These are phyloP conservation scores for Microvelia longipes DNA, from an alignment of 1,140 invertebrate genomes.

Conservation along the genomic window DNA sequence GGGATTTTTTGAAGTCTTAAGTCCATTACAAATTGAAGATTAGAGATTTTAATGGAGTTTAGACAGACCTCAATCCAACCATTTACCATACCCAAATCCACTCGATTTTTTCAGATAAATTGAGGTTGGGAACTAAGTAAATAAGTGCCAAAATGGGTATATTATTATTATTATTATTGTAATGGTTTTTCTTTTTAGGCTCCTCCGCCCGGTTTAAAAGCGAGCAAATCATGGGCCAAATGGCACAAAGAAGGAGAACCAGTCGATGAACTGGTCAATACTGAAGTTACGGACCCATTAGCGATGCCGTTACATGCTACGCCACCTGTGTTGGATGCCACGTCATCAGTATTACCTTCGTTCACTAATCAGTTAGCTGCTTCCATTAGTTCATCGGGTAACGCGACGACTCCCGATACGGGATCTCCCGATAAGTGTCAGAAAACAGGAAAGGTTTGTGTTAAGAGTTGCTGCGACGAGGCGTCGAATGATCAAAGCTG, in stretches of 20 bases:
- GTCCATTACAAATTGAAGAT: too few relatives aligned
- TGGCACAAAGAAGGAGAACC: conserved; percentile 1
- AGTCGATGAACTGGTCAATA: background rate
- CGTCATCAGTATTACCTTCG: background rate
- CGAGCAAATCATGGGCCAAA: background rate
- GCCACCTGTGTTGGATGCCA: background rate
- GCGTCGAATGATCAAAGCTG: background rate
- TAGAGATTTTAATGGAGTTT: too few relatives aligned
- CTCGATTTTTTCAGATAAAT: too few relatives aligned
- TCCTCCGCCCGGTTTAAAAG: background rate
- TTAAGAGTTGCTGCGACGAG: background rate
- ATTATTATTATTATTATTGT: background rate
- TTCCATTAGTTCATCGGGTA: background rate
- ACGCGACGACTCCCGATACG: background rate
- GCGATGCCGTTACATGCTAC: background rate
- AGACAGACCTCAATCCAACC: too few relatives aligned
- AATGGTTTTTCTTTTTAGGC: background rate
- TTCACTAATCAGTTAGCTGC: background rate
- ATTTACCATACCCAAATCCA: too few relatives aligned
- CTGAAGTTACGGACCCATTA: background rate
- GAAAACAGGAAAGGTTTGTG: background rate
- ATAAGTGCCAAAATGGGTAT: too few relatives aligned
- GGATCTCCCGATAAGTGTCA: background rate
- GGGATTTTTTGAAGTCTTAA: too few relatives aligned
- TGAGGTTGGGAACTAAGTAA: too few relatives aligned